Evolutionary conservation across 1,140 invertebrate species (phyloP).

Genomic region (Leucophenga varia): DNA sequence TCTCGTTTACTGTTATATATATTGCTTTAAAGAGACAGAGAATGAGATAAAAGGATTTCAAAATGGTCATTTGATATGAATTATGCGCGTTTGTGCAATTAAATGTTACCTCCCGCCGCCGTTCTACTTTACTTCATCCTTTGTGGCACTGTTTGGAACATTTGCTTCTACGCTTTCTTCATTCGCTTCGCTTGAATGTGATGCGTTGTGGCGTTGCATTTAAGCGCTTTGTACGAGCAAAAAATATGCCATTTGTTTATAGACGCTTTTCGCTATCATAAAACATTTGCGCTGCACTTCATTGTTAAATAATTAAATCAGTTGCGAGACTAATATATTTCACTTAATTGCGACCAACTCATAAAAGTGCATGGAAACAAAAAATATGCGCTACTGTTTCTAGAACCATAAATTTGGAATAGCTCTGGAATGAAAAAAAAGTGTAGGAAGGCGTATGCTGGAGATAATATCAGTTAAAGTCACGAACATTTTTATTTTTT

Average conservation of each 20-base stretch:
- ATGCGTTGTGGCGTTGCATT: slow-evolving; percentile 27
- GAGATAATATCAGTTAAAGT: too few relatives aligned
- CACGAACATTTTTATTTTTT: too few relatives aligned
- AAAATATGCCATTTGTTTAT: too few relatives aligned
- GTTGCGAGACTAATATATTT: slow-evolving; percentile 55
- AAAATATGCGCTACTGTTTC: too few relatives aligned
- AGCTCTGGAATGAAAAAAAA: too few relatives aligned
- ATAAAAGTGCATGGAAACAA: slow-evolving; percentile 27
- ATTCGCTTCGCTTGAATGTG: slow-evolving; percentile 45
- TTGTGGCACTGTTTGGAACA: too few relatives aligned
- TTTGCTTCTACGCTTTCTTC: too few relatives aligned
- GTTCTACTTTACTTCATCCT: too few relatives aligned
- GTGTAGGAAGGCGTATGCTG: too few relatives aligned
- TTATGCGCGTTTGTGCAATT: slow-evolving; percentile 55
- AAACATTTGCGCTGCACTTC: slow-evolving; percentile 33
- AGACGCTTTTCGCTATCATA: slow-evolving; percentile 5
- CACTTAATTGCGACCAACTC: slow-evolving; percentile 47
- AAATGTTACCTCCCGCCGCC: slow-evolving; percentile 20
- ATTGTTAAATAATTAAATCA: slow-evolving; percentile 56
- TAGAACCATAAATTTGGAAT: background rate
- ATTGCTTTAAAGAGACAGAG: too few relatives aligned
- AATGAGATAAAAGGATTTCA: slow-evolving; percentile 56
- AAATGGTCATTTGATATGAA: slow-evolving; percentile 57
- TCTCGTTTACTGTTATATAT: too few relatives aligned
- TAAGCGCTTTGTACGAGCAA: background rate